These are phyloP conservation scores for Alces alces DNA, from an alignment of 2,113 vertebrate genomes.

Conservation along the genomic window DNA sequence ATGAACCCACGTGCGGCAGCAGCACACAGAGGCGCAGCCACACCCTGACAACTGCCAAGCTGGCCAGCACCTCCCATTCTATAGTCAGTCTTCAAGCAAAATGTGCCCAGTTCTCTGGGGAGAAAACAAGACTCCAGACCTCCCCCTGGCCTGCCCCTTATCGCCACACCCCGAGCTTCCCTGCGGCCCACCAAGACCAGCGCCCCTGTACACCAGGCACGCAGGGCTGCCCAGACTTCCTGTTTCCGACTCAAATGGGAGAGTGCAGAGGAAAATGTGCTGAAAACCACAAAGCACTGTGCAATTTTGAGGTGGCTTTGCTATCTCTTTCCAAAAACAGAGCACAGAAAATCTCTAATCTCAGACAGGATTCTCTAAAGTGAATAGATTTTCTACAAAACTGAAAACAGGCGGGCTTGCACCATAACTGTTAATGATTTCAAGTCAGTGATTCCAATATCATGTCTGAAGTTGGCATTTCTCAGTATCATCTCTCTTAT, in stretches of 20 bases:
- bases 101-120: not conserved
- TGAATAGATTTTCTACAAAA: not conserved
- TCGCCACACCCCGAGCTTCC: not conserved
- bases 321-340: slow-evolving; percentile 10
- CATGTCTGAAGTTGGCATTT: not conserved
- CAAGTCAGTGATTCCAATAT: not conserved
- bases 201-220: not conserved
- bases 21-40: not conserved
- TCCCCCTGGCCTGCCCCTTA: not conserved
- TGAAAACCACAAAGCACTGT: slow-evolving; percentile 14
- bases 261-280: not conserved
- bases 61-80: not conserved
- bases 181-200: not conserved
- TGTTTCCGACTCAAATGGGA: not conserved
- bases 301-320: slow-evolving; percentile 11
- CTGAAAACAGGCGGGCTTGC: not conserved
- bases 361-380: not conserved
- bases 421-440: not conserved
- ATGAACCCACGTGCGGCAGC: not conserved
- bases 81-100: not conserved
- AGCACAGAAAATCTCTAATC: not conserved
- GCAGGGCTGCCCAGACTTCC: not conserved
- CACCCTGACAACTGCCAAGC: not conserved
- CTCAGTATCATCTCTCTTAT: not conserved
- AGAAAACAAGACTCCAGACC: not conserved